phyloP scores from a whole-genome alignment of 2,888 invertebrate species.

The Odiellus spinosus region DNA sequence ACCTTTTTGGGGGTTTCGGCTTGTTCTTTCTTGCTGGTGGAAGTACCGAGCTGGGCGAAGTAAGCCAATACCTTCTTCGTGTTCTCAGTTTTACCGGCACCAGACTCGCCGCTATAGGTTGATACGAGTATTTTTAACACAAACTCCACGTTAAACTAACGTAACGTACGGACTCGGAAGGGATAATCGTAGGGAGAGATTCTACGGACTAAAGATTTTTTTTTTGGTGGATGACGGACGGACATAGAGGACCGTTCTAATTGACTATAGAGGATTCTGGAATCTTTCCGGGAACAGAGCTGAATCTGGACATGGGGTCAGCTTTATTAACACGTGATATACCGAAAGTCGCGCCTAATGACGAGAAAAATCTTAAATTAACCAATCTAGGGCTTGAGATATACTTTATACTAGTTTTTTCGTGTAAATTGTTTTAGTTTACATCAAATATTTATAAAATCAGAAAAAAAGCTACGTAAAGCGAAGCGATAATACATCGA shows the following conservation, averaged over 20 bases:
- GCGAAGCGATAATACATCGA: no score
- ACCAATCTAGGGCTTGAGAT: no score
- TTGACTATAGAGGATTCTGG: not conserved
- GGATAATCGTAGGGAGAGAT: not conserved
- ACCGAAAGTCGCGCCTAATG: no score
- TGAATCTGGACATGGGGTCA: no score
- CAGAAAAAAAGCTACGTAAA: no score
- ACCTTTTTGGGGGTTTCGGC: slow-evolving; percentile 18
- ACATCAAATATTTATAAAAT: no score
- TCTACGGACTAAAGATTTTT: not conserved
- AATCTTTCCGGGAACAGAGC: no score
- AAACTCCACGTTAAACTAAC: not conserved
- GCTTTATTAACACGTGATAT: no score
- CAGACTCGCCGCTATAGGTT: slow-evolving; percentile 39
- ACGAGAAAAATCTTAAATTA: no score
- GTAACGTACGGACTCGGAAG: not conserved
- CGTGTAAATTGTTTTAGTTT: no score
- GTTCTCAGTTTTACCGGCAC: slow-evolving; percentile 43
- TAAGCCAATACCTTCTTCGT: slow-evolving; percentile 37
- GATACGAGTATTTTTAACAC: slow-evolving; percentile 1
- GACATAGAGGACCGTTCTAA: not conserved
- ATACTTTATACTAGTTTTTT: no score
- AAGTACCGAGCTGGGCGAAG: slow-evolving; percentile 79
- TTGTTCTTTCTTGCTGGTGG: slow-evolving; percentile 57
- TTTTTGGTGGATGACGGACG: not conserved